phyloP scores from a whole-genome alignment of 2,113 vertebrate species.

The Gavia stellata region DNA sequence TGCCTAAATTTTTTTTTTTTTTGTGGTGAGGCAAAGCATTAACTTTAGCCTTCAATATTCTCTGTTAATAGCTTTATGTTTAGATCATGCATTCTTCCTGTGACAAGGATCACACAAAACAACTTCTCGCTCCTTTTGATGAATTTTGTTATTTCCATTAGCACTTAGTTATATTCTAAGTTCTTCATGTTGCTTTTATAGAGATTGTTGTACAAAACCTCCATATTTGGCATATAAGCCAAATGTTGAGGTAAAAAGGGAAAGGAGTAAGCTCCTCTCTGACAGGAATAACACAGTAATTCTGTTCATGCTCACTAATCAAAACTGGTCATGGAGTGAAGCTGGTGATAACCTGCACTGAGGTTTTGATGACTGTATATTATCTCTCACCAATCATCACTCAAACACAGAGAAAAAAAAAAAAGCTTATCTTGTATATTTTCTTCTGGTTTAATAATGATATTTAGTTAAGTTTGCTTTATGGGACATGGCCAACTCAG shows the following conservation, averaged over 20 bases:
- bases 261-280: neutral
- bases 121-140: neutral
- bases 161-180: neutral
- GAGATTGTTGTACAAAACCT: neutral
- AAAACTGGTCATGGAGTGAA: neutral
- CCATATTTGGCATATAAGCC: neutral
- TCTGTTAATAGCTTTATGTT: neutral
- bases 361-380: neutral
- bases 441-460: neutral
- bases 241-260: neutral
- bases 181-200: neutral
- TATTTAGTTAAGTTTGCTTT: neutral
- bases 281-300: neutral
- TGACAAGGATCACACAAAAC: neutral
- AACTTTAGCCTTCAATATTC: neutral
- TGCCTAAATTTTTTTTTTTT: too few relatives aligned
- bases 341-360: neutral
- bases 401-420: neutral
- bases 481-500: accelerated
- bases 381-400: neutral
- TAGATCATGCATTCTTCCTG: neutral
- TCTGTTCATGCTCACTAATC: neutral
- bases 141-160: neutral
- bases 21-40: neutral
- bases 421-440: neutral